Evolutionary conservation across 2,797 vertebrate species (phyloP), one percentile per base, ranked within the genome.

Genomic region (Karalla daura): DNA sequence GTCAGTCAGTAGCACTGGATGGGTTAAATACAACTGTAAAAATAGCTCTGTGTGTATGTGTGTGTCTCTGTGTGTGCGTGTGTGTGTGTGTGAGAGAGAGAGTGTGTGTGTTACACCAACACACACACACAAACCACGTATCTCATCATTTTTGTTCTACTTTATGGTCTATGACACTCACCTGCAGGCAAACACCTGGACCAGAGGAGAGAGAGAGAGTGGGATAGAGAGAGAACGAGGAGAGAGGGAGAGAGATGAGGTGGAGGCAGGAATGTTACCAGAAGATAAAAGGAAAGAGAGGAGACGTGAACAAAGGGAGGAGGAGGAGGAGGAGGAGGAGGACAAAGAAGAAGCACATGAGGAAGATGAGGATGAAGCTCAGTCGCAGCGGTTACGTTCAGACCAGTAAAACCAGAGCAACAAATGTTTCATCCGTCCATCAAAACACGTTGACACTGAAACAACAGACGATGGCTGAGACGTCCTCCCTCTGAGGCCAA

Each of bases 121-220:
- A 50, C 24, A 39, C 45, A 7, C 45, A 43, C 2, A 6, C 5
- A 32, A 36, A 14, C 27, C 33, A 47, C 35, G 43, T 9, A 18
- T 10, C 3, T 2, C 14, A 35, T 52, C 35, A 59, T 63, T 5
- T 17, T 52, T 18, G 35, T 63, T 28, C n/a, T 4, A 3, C 3
- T 10, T 8, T 58, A 14, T 7, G 20, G 21, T 63, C 27, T 21
- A 51, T 63, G 36, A 60, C 27, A 37, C 11, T 47, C 39, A 76
- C 83, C 74, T 74, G 61, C 76, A 82, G 84, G 84, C 78, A 77
- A 86, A 84, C 81, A 87, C 74, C 83, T 84, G 81, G 78, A 46
- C 52, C 43, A 25, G 44, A 64, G 1, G 1, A 40, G 1, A 18
- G 40, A 68, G 59, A 55, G 25, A 68, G 49, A 7, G 43, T 33